These are phyloP conservation scores for Microhierax caerulescens DNA, from an alignment of 2,797 vertebrate genomes.

Conservation along the genomic window DNA sequence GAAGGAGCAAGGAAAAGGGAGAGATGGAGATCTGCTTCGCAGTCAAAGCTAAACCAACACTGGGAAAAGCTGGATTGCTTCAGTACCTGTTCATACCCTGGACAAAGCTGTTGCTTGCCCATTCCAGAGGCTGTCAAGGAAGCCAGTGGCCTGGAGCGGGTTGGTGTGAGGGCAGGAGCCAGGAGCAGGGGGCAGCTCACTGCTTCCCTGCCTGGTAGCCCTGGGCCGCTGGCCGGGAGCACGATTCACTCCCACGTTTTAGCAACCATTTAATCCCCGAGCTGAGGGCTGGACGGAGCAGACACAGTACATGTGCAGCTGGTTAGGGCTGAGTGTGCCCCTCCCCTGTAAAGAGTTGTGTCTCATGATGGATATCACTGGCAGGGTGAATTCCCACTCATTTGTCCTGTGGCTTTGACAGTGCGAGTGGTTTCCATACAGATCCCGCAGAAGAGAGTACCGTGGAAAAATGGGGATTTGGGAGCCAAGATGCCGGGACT, in stretches of 20 bases:
- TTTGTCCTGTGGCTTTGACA: constrained; percentile 11
- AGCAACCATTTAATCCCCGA: neutral
- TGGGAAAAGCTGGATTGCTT: constrained; percentile 26
- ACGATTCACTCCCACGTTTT: accelerated
- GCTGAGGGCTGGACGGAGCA: neutral
- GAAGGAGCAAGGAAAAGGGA: constrained; percentile 42
- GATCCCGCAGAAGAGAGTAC: neutral
- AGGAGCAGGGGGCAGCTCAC: neutral
- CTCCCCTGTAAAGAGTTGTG: neutral
- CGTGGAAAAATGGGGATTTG: constrained; percentile 2
- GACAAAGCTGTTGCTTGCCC: neutral
- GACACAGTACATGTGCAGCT: constrained; percentile 34
- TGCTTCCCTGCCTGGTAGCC: neutral
- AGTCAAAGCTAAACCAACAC: constrained; percentile 20
- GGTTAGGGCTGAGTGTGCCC: constrained; percentile 36
- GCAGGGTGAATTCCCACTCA: constrained; percentile 33
- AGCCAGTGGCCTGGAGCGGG: neutral
- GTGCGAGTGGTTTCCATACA: neutral
- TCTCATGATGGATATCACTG: constrained; percentile 17
- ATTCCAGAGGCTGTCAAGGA: neutral
- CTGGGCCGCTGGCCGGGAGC: accelerated
- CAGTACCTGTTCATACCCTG: neutral
- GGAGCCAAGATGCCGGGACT: constrained; percentile 8
- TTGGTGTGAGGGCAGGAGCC: neutral
- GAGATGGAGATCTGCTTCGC: constrained; percentile 9